Base-by-base conservation (phyloP, 2,797 vertebrate genomes). In the Mormyrops boulengeri region DNA sequence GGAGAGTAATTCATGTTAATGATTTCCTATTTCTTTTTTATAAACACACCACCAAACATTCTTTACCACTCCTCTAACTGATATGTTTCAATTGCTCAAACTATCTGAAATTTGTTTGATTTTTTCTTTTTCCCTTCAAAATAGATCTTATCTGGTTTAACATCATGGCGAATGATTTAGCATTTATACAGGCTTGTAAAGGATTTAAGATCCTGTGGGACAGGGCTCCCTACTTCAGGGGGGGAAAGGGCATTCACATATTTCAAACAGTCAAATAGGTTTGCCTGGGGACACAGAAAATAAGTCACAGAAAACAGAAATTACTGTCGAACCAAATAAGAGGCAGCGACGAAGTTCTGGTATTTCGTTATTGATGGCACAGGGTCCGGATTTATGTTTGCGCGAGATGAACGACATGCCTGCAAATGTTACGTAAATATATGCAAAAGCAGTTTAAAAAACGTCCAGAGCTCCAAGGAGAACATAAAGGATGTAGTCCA, bases 131-230 rank as follows among this genome's bases (percentile, higher is more conserved):
- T 66, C 8, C 41, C 55, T 30, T 85, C 55, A 60, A 85, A 60
- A 53, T 89, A 49, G n/a, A 84, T 89, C 22, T 57, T 62, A 84
- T 38, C 53, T 47, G 38, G 34, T 85, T 55, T 85, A 60, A 85
- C 88, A 62, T 85, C 41, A 60, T 89, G 77, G n/a, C 88, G 47
- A 89, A 55, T 89, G 53, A 60, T 85, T 85, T 26, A 30, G 53
- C 53, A 49, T 85, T 89, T 55, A 62, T 60, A 49, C 41, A 19
- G 44, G 44, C 53, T 26, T 30, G 55, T 89, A 52, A 89, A 50
- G 49, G 80, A 62, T 89, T 85, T 85, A 30, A 49, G 19, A 47
- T 85, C 52, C 73, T 44, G 41, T 19, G 57, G 88, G 77, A 73
- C 47, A n/a, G 14, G 47, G 5, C 60, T 44, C 30, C 22, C 80